A percentile compares a stretch with the other conserved stretches of the same genome.
Conservation (phyloP, 64 coral and sea anemone species). For the Orbicella faveolata region DNA sequence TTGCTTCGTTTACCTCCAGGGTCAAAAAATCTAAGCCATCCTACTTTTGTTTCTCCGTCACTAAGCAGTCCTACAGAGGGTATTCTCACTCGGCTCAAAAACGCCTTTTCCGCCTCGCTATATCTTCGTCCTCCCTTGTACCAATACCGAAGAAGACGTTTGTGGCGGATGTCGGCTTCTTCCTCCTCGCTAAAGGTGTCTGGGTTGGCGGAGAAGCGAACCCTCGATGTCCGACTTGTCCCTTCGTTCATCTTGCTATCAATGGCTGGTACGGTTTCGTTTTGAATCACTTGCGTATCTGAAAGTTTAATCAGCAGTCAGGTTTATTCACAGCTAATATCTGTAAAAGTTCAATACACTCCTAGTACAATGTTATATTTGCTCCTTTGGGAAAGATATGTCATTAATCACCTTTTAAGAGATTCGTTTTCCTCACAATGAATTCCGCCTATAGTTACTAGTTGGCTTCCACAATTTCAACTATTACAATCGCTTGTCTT, state of each 20-base stretch:
- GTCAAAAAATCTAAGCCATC: slow-evolving; percentile 74
- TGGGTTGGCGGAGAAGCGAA: slow-evolving; percentile 46
- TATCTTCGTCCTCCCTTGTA: slow-evolving; percentile 70
- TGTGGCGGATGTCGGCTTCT: slow-evolving; percentile 39
- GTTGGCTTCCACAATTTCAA: neutral
- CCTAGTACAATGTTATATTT: neutral
- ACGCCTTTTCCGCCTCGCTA: slow-evolving; percentile 90
- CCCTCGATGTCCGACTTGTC: slow-evolving; percentile 42
- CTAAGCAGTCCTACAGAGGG: slow-evolving; percentile 42
- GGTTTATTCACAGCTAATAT: neutral
- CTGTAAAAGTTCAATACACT: neutral
- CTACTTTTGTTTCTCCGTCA: slow-evolving; percentile 55
- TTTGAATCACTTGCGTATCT: neutral
- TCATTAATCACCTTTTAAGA: neutral
- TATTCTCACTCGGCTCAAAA: slow-evolving; percentile 74
- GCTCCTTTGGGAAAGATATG: neutral
- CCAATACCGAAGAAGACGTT: slow-evolving; percentile 62
- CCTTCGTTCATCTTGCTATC: slow-evolving; percentile 31
- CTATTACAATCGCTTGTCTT: neutral
- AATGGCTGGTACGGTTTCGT: neutral
- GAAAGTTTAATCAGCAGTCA: neutral
- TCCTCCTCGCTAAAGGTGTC: slow-evolving; percentile 55
- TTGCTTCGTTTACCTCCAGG: slow-evolving; percentile 66
- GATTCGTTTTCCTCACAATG: neutral
- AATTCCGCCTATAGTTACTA: neutral